Evolutionary conservation across 2,113 vertebrate species (phyloP).

Genomic region (Poecilia latipinna): DNA sequence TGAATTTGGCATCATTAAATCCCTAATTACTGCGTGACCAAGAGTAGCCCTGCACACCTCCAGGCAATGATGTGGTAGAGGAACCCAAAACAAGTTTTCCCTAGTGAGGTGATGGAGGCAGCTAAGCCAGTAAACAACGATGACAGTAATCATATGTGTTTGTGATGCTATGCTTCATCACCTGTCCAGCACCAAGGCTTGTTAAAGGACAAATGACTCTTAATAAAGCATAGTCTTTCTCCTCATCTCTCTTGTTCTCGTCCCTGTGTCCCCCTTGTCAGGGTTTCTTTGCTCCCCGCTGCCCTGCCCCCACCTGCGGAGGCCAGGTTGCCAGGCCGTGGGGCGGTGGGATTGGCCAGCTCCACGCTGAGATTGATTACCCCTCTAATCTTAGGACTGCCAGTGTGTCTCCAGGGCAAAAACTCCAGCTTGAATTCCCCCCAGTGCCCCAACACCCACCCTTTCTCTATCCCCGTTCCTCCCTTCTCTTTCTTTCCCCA

Average conservation of each 20-base stretch:
- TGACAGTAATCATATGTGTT: slow-evolving; percentile 81
- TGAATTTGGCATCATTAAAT: slow-evolving; percentile 13
- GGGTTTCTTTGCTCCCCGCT: slow-evolving; percentile 49
- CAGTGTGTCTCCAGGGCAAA: slow-evolving; percentile 78
- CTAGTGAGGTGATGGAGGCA: slow-evolving; percentile 67
- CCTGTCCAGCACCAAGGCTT: slow-evolving; percentile 75
- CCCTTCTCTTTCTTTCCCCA: slow-evolving; percentile 64
- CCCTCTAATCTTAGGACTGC: slow-evolving; percentile 72
- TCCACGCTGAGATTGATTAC: slow-evolving; percentile 79
- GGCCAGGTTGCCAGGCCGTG: slow-evolving; percentile 68
- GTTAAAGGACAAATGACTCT: slow-evolving; percentile 81
- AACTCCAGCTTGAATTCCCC: slow-evolving; percentile 61
- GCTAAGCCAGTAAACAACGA: slow-evolving; percentile 68
- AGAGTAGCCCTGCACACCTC: slow-evolving; percentile 19
- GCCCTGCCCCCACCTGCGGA: slow-evolving; percentile 63
- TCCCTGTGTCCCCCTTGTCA: slow-evolving; percentile 59
- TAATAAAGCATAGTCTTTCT: slow-evolving; percentile 75
- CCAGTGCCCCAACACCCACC: slow-evolving; percentile 49
- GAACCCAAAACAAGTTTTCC: slow-evolving; percentile 64
- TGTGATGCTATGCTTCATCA: slow-evolving; percentile 76
- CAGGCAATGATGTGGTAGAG: slow-evolving; percentile 38
- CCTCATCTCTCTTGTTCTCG: slow-evolving; percentile 45
- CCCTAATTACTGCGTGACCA: slow-evolving; percentile 38
- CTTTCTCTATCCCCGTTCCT: slow-evolving; percentile 55
- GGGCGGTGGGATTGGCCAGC: slow-evolving; percentile 67